Evolutionary conservation across 2,797 vertebrate genomes (phyloP), one percentile per base, ranked within the genome.

Genomic region (Rhynchotus rufescens): DNA sequence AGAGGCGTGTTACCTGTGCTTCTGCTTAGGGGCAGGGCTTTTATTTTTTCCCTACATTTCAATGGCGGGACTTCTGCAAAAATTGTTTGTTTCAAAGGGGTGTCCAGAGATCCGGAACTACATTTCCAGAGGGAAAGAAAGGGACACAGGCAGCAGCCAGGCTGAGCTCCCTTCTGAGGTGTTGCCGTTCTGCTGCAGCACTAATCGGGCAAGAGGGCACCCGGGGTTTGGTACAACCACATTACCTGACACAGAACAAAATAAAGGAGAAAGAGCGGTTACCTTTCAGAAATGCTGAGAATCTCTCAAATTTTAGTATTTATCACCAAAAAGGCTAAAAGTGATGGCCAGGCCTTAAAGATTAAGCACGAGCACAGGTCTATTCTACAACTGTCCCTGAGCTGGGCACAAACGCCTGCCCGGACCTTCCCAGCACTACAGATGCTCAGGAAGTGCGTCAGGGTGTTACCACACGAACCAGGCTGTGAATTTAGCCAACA

Each of bases 201-300:
- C 82, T 92, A 92, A 90, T 79, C 76, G 85, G 65, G 88, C 77
- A 93, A 52, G 15, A 93, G 56, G 84, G 80, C 3, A 0, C 86
- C 86, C 77, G 83, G 42, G 64, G 79, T 80, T 90, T 93, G 85
- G 76, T 90, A 49, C 69, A 76, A 86, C 59, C 56, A 83, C 80
- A 85, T 90, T 72, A 56, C 68, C 56, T 83, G 14, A 72, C 92
- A 90, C 92, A 94, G 44, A 79, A 40, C 20, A 52, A 91, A 96
- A 90, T 83, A 85, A 85, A 72, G 81, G 21, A 45, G 60, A 80
- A 93, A 38, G 20, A 64, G 56, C 49, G 85, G 86, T 85, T 90
- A 85, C 76, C 84, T 60, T 90, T 87, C 86, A 85, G 81, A 68
- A 69, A 56, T 49, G 72, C 20, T 7, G 30, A 5, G 52, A 30